Evolutionary conservation across 35 echinoderm and acorn worm genomes (phyloP), one percentile per base, ranked within the genome.

Genomic region (Apostichopus californicus): DNA sequence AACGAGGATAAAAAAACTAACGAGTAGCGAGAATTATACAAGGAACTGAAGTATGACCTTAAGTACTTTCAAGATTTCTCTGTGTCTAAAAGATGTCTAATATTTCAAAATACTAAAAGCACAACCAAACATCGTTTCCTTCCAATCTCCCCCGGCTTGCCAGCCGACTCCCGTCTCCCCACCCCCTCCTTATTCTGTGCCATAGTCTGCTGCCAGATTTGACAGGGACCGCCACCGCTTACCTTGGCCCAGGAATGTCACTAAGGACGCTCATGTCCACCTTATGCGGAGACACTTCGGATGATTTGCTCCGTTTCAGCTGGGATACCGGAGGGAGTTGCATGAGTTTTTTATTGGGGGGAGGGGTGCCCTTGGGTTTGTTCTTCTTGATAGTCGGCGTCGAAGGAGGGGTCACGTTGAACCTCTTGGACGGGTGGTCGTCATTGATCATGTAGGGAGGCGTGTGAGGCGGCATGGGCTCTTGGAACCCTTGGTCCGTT

Each of bases 341-440:
- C 66, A 95, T 92, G 15, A 96, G 77, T 75, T 93, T 96, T 68
- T 96, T 96, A 68, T 87, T 90, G 10, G 94, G 94, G 20, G 94
- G 94, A 9, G 94, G 94, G 14, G 94, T 96, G 23, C 94, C 94
- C 81, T 90, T 95, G 14, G 86, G 57, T 87, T 91, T 96, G 86
- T 93, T 90, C 92, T 93, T 96, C 24, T 91, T 93, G 18, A 84
- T 75, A 54, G 92, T 93, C 17, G 94, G 94, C 20, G 94, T 96
- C 12, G 87, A 66, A 14, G 94, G 94, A n/a, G 90, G 94, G 56
- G 90, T 93, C 70, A 96, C 94, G 11, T 83, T 93, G 63, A 90
- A 93, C 25, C 88, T 28, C 25, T 82, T 87, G 17, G 66, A 61
- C 28, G 88, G 87, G 22, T 96, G 89, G 71, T 72, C 75, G 23